These are phyloP conservation scores for Pangasius sanitwongsei DNA, from an alignment of 2,797 vertebrate genomes.

Conservation along the genomic window DNA sequence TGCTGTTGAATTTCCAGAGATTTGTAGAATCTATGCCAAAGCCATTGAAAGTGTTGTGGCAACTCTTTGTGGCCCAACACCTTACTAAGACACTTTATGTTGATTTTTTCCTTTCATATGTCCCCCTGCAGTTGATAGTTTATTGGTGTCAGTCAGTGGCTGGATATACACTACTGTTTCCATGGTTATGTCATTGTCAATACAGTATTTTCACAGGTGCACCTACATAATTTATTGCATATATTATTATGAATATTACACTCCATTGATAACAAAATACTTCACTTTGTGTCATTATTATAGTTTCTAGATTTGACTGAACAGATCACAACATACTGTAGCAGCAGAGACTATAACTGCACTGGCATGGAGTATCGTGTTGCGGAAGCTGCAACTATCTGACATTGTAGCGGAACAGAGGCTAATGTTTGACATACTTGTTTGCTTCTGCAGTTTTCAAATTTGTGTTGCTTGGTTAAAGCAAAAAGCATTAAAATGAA, in stretches of 20 bases:
- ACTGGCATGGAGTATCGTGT: not conserved
- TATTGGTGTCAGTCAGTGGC: not conserved
- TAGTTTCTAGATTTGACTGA: not conserved
- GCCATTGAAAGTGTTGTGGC: not conserved
- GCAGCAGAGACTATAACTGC: not conserved
- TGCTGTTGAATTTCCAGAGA: not conserved
- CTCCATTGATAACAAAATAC: not conserved
- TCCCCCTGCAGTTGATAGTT: not conserved
- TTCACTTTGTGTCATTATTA: not conserved
- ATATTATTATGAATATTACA: not conserved
- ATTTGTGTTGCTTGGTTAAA: not conserved
- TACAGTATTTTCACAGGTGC: not conserved
- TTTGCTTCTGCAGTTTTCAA: not conserved
- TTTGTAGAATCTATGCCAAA: constrained; percentile 4
- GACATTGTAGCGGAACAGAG: not conserved
- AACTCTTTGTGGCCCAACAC: not conserved
- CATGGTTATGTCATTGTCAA: not conserved
- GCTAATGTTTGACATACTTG: not conserved
- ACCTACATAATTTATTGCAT: not conserved
- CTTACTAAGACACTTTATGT: not conserved
- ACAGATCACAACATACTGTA: not conserved
- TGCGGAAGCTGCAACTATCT: not conserved
- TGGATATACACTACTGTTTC: not conserved
- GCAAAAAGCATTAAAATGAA: not conserved
- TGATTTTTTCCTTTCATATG: not conserved